Base-by-base conservation (phyloP, 2,113 vertebrate species). In the Oreochromis tanganicae region DNA sequence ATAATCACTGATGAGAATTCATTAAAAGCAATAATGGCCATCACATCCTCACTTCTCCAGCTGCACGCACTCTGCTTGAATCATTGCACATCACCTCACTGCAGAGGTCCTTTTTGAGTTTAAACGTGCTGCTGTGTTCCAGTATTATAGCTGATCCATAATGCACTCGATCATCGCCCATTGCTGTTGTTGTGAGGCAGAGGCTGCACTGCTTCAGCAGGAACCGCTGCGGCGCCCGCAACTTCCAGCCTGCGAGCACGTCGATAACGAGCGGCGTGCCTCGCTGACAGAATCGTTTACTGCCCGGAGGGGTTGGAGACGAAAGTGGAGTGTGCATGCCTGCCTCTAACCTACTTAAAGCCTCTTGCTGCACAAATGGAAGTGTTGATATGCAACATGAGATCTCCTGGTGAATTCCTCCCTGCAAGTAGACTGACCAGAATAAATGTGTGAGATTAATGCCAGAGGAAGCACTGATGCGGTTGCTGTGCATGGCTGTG, bases 351-450 rank as follows among this genome's bases (percentile, higher is more conserved):
- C 93, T 90, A 94, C 93, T 95, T 95, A 92, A 66, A 94, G 91
- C 88, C 93, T 82, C 88, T 61, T 34, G 21, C 93, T 90, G 93
- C 95, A 93, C 91, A 94, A 94, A 95, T 92, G 91, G 92, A 94
- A 92, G 93, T 91, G 95, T 95, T 93, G 94, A 95, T 94, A 92
- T 94, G 95, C 94, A 96, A 94, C 94, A 89, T 93, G 94, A 95
- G 94, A 94, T 86, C 92, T 93, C 92, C 92, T 87, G 88, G 87
- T 93, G 94, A 94, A 94, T 95, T 94, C 94, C 89, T 93, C 89
- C 91, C 93, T 91, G 86, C 89, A 87, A 91, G 92, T 86, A 88
- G 88, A 90, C 91, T 90, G 88, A 93, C 91, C 88, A 91, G 93
- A 94, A 95, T 94, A 95, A 91, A 94, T 90, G 93, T 91, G 91